Conservation (phyloP, 2,888 invertebrate genomes). For the Mesorhabditis belari region DNA sequence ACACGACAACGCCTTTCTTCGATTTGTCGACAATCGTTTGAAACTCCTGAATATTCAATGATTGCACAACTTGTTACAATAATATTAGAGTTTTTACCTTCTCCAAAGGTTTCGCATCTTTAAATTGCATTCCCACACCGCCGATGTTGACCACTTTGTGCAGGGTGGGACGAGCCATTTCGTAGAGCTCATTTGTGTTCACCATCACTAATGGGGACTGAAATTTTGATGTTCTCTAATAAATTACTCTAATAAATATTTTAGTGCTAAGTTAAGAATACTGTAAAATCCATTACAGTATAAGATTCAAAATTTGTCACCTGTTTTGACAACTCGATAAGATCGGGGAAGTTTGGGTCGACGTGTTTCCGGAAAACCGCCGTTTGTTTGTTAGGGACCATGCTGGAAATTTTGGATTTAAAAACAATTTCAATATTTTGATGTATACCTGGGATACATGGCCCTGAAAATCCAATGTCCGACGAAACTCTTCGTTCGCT, state of each 20-base stretch:
- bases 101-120: background rate
- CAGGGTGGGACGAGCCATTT: too few relatives aligned
- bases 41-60: too few relatives aligned
- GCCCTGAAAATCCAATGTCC: constrained; percentile 20
- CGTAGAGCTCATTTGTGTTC: constrained; percentile 39
- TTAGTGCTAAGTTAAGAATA: too few relatives aligned
- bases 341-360: constrained; percentile 35
- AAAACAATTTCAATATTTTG: background rate
- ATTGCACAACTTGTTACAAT: too few relatives aligned
- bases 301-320: background rate
- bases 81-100: too few relatives aligned
- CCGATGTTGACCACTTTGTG: too few relatives aligned
- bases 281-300: too few relatives aligned
- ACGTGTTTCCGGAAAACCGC: constrained; percentile 33
- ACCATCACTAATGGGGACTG: constrained; percentile 19
- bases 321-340: constrained; percentile 18
- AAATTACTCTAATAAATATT: too few relatives aligned
- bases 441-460: constrained; percentile 4
- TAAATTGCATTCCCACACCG: background rate
- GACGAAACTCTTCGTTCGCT: constrained; percentile 30
- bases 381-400: constrained; percentile 20
- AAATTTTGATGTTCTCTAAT: background rate
- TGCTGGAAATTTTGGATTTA: constrained; percentile 11
- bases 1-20: too few relatives aligned
- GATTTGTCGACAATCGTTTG: too few relatives aligned